Percentiles rank a stretch among this genome's conserved stretches.
Evolutionary conservation across 2,113 vertebrate genomes (phyloP).

Genomic region (Protobothrops mucrosquamatus): DNA sequence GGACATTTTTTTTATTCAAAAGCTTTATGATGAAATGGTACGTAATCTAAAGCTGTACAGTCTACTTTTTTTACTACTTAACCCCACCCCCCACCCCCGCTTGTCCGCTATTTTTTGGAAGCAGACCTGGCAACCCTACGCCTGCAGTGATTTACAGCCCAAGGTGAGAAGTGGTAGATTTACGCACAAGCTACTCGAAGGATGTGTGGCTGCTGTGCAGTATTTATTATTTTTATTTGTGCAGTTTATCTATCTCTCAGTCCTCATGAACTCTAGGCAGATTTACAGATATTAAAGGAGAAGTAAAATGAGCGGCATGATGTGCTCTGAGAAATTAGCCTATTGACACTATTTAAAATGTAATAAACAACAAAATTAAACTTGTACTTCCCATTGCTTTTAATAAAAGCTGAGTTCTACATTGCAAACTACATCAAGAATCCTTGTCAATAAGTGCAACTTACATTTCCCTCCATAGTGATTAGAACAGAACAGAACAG

Average conservation of each 20-base stretch:
- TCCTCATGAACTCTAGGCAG: background rate
- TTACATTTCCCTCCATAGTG: background rate
- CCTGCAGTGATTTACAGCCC: background rate
- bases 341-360: background rate
- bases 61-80: too few species aligned
- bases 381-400: background rate
- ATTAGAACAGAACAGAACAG: background rate
- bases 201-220: background rate
- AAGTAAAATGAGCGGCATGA: background rate
- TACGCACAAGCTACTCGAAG: background rate
- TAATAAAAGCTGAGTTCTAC: background rate
- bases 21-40: too few species aligned
- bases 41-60: too few species aligned
- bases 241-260: background rate
- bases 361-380: background rate
- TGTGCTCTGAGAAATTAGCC: background rate
- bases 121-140: too few species aligned
- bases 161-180: background rate
- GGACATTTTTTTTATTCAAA: too few species aligned
- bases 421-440: background rate
- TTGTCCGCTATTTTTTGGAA: too few species aligned
- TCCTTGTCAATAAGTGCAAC: background rate
- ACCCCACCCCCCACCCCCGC: too few species aligned
- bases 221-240: background rate
- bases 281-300: background rate